Evolutionary conservation across 92 coral and sea anemone species (phyloP).

Genomic region (Umimayanthus chanpuru): DNA sequence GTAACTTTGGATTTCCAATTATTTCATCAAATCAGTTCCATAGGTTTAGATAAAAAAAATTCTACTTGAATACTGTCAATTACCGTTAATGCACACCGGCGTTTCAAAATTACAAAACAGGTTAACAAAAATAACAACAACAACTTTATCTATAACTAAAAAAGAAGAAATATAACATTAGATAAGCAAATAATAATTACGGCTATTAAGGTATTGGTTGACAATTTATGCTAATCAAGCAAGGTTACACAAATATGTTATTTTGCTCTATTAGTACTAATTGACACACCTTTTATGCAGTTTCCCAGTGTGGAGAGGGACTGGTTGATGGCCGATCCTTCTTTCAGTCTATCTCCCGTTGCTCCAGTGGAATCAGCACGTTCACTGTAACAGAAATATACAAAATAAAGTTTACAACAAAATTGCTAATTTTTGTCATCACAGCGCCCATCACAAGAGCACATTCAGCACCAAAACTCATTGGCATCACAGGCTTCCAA

Average conservation of each 20-base stretch:
- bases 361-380: constrained; percentile 97
- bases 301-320: constrained; percentile 90
- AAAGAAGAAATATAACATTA: too few relatives aligned
- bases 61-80: too few relatives aligned
- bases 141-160: not conserved
- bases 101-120: not conserved
- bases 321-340: constrained; percentile 91
- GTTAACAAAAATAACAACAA: not conserved
- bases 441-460: not conserved
- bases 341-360: constrained; percentile 92
- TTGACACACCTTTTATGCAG: constrained; percentile 78
- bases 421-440: not conserved
- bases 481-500: not conserved
- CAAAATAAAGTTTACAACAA: not conserved
- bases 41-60: too few relatives aligned
- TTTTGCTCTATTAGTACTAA: not conserved
- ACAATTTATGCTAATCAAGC: too few relatives aligned
- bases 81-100: not conserved
- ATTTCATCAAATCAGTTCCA: too few relatives aligned
- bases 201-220: too few relatives aligned
- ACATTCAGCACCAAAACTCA: not conserved
- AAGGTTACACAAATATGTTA: too few relatives aligned
- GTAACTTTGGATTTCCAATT: too few relatives aligned
- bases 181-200: too few relatives aligned
- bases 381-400: constrained; percentile 56